These are phyloP conservation scores for Mayetiola destructor DNA, from an alignment of 2,888 invertebrate genomes.

Conservation along the genomic window DNA sequence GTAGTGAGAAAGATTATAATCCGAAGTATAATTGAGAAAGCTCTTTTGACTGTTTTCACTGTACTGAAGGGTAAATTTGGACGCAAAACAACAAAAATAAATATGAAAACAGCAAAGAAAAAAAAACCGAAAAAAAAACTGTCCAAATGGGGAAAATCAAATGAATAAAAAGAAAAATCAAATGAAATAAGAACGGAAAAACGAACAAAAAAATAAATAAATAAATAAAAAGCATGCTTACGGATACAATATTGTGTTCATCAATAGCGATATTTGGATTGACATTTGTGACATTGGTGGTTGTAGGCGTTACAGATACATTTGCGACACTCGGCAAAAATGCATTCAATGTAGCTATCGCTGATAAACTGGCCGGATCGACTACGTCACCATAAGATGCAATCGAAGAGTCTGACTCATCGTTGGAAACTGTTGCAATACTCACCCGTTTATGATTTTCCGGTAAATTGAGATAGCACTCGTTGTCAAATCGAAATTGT, in stretches of 20 bases:
- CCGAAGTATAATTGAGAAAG: no score
- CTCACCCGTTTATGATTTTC: constrained; percentile 98
- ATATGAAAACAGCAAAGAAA: constrained; percentile 31
- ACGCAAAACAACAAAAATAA: not conserved
- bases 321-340: constrained; percentile 10
- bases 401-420: constrained; percentile 15
- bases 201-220: constrained; percentile 20
- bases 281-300: constrained; percentile 25
- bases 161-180: constrained; percentile 18
- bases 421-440: constrained; percentile 36
- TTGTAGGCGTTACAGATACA: not conserved
- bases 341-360: constrained; percentile 17
- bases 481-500: constrained; percentile 99
- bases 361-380: constrained; percentile 22
- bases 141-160: no score
- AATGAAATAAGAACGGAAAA: constrained; percentile 19
- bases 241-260: constrained; percentile 35
- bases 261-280: constrained; percentile 24
- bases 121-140: constrained; percentile 18
- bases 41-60: no score
- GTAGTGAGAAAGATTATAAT: no score
- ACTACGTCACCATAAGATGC: constrained; percentile 26
- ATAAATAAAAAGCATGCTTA: constrained; percentile 29
- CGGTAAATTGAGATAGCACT: constrained; percentile 92
- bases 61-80: no score